Evolutionary conservation across 2,888 invertebrate species (phyloP).

Genomic region (Drosophila nigricruria): DNA sequence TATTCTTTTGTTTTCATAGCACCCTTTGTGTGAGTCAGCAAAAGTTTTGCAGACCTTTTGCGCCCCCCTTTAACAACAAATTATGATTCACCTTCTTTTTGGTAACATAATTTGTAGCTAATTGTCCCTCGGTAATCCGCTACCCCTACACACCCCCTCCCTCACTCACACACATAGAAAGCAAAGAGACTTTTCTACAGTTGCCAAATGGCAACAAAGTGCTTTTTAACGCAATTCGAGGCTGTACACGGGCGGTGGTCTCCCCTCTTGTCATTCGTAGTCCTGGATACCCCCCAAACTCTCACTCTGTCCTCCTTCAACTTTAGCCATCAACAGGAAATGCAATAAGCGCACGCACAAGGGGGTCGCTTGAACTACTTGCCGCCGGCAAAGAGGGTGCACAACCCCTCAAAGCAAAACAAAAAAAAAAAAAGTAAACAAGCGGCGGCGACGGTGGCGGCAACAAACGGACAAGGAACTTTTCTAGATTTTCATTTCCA

Average conservation of each 20-base stretch:
- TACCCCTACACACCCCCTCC: constrained; percentile 1
- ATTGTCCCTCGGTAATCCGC: constrained; percentile 45
- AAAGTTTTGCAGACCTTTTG: constrained; percentile 21
- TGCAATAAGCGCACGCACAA: constrained; percentile 75
- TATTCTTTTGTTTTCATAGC: constrained; percentile 2
- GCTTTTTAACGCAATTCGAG: constrained; percentile 64
- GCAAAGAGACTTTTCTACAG: constrained; percentile 18
- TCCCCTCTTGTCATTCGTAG: constrained; percentile 20
- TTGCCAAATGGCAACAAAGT: constrained; percentile 56
- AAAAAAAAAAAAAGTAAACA: constrained; percentile 40
- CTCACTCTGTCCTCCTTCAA: not conserved
- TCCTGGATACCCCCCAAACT: constrained; percentile 30
- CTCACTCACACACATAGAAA: constrained; percentile 2
- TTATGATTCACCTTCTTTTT: constrained; percentile 47
- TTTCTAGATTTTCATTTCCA: constrained; percentile 54
- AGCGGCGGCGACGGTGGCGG: constrained; percentile 10
- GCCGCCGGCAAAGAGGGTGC: constrained; percentile 44
- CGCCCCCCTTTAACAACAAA: constrained; percentile 10
- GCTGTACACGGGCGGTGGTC: constrained; percentile 45
- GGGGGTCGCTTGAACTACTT: constrained; percentile 30
- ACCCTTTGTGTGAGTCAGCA: constrained; percentile 43
- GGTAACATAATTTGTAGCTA: constrained; percentile 65
- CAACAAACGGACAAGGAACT: constrained; percentile 36
- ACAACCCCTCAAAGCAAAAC: constrained; percentile 18
- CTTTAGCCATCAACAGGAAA: constrained; percentile 57